Base-by-base conservation (phyloP, 2,797 vertebrate genomes). In the Centroberyx gerrardi region DNA sequence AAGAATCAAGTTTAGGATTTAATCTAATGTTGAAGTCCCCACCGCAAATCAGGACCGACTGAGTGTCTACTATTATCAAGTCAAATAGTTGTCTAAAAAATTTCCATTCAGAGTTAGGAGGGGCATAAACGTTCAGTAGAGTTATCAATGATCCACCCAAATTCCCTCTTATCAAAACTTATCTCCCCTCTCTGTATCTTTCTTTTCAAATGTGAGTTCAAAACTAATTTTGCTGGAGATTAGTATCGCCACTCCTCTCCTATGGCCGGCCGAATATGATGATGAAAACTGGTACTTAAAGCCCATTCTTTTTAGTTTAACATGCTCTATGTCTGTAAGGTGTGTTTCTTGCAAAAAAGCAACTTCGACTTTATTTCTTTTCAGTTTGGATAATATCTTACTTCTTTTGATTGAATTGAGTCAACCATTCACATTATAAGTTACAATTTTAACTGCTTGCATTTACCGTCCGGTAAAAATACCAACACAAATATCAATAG, bases 221-320 rank as follows among this genome's bases (percentile, higher is more conserved):
- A 18, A 51, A 5, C 9, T 2, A 51, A 51, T 17, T 51, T 51
- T n/a, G 17, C 2, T 18, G 10, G 27, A 62, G 10, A 67, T 42
- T 9, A 46, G 42, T 62, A 36, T 63, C 31, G 38, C 28, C 60
- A 63, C 69, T 7, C 69, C 60, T 3, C 69, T 63, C 27, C 68
- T 71, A 8, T 62, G 68, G 0, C 68, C 33, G 4, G 4, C 6
- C n/a, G 9, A 0, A 54, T 62, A 62, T 8, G 68, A 54, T 29
- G 59, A 72, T 58, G 66, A 68, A 9, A 15, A 70, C 28, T 69
- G 67, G 33, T 60, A n/a, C 18, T 56, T 73, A n/a, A 64, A 73
- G 9, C 42, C 71, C 61, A 73, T 29, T 51, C 62, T 49, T 36
- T 56, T 46, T 63, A 65, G 14, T 55, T 46, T 65, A 54, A 12